These are phyloP conservation scores for Netelia melanura DNA, from an alignment of 2,888 invertebrate genomes.

Conservation along the genomic window DNA sequence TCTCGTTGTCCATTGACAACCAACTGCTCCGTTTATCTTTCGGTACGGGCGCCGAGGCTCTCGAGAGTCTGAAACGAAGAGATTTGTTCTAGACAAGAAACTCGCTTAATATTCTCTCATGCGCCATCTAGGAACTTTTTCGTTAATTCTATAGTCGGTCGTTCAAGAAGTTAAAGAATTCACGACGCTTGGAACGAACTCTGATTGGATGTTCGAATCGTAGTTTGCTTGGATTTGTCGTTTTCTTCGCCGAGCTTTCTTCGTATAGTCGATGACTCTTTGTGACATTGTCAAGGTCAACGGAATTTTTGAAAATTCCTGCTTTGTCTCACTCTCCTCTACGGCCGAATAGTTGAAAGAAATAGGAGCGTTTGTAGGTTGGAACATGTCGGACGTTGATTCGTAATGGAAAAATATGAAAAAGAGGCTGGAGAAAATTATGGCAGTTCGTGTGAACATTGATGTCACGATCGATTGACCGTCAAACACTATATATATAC, in stretches of 20 bases:
- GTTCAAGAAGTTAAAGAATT: not conserved
- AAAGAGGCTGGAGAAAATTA: conserved; percentile 2
- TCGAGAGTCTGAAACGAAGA: not conserved
- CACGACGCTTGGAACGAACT: not conserved
- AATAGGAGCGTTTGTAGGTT: not conserved
- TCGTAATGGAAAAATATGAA: conserved; percentile 23
- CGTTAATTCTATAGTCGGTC: not conserved
- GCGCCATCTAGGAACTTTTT: not conserved
- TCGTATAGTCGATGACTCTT: not conserved
- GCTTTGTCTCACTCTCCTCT: not conserved
- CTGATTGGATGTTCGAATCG: not conserved
- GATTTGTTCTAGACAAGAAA: not conserved
- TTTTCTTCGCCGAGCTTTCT: conserved; percentile 12
- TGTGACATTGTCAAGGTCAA: not conserved
- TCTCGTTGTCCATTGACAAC: not conserved
- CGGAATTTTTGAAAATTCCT: not conserved
- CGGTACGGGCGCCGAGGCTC: not conserved
- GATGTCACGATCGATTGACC: not conserved
- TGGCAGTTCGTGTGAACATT: no score
- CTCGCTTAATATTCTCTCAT: not conserved
- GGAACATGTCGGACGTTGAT: conserved; percentile 1
- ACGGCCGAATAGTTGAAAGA: not conserved
- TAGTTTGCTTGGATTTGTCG: not conserved
- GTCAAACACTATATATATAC: not conserved
- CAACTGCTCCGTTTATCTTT: not conserved